These are phyloP conservation scores for Vulpes vulpes DNA, from an alignment of 2,113 vertebrate genomes.

Conservation along the genomic window DNA sequence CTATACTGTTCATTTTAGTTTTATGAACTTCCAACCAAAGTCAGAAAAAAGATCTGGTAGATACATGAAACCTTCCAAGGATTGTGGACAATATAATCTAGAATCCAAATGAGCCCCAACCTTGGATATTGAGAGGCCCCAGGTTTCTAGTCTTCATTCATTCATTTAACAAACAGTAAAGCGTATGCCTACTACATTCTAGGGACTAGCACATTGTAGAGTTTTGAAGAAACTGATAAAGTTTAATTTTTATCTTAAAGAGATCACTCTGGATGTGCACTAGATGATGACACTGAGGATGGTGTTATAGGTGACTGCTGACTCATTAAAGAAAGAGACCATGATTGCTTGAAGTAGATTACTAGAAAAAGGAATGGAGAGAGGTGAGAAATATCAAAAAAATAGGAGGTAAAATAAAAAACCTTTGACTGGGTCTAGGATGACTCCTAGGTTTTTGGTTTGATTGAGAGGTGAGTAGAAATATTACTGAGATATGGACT, in stretches of 20 bases:
- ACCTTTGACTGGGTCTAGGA: not conserved
- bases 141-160: not conserved
- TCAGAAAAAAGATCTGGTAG: constrained; percentile 3
- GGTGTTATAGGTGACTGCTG: not conserved
- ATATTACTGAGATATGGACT: not conserved
- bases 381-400: not conserved
- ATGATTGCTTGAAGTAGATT: not conserved
- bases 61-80: not conserved
- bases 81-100: not conserved
- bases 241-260: not conserved
- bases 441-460: not conserved
- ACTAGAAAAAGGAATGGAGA: not conserved
- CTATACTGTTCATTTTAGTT: not conserved
- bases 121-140: not conserved
- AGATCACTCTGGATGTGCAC: not conserved
- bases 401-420: not conserved
- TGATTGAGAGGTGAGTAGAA: not conserved
- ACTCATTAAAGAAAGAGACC: not conserved
- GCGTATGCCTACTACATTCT: not conserved
- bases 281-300: not conserved
- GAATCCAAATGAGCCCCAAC: not conserved
- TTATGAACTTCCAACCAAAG: constrained; percentile 36
- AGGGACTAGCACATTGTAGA: not conserved
- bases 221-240: not conserved
- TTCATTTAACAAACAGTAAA: not conserved